Evolutionary conservation across 2,888 invertebrate species (phyloP), one percentile per base, ranked within the genome.

Genomic region (Cylloceria caligata): DNA sequence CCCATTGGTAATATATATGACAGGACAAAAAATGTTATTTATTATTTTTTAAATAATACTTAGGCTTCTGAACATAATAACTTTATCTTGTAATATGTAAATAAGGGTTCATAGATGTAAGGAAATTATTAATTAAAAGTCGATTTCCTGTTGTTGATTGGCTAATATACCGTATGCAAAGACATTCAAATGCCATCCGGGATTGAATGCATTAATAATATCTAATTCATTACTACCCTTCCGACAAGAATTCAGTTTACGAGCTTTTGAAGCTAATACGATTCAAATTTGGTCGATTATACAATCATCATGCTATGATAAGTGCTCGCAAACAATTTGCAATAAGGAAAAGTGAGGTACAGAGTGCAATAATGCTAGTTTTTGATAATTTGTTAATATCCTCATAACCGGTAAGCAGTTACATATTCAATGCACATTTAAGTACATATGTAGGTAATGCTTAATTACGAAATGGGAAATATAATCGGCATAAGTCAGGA

Each of bases 241-340:
- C 5, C 21, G 49, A 9, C 49, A 21, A 49, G 9, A 21, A 19
- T 5, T 19, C 21, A 0, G 19, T 19, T 47, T 47, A 49, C 13
- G n/a, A 3, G n/a, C n/a, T 42, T 1, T 42, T 42, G 13, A 3
- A 11, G 42, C n/a, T 11, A 13, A 42, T 42, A n/a, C 2, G 42
- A 42, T 42, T 42, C 13, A 42, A 42, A 42, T 42, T 42, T 13
- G 3, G 13, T 42, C 42, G 42, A 42, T 42, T 42, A 42, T 42
- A 42, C 42, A 42, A 42, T 42, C 42, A n/a, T 42, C n/a, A n/a
- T 42, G 11, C 13, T n/a, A 11, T n/a, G 42, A 1, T 42, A n/a
- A n/a, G n/a, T 42, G 42, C 42, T 42, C n/a, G 42, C 42, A 42
- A 42, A 42, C 42, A 42, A 42, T 42, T n/a, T 42, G 42, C 42